phyloP scores from a whole-genome alignment of 2,797 vertebrate species.

The Pangasius djambal region DNA sequence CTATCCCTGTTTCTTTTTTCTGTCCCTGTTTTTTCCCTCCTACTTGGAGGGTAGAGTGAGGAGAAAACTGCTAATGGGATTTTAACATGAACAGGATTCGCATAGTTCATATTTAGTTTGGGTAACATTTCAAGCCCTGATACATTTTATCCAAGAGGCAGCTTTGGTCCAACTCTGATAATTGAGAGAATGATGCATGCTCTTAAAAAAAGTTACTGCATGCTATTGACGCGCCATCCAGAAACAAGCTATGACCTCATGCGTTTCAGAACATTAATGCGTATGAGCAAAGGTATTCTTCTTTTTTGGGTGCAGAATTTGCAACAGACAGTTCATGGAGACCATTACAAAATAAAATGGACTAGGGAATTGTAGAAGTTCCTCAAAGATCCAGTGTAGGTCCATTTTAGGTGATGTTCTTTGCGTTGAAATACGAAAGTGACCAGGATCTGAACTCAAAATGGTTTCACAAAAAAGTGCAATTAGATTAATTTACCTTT shows the following conservation, averaged over 20 bases:
- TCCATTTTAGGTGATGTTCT: constrained; percentile 9
- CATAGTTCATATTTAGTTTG: constrained; percentile 50
- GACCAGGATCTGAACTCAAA: constrained; percentile 9
- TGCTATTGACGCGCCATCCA: constrained; percentile 39
- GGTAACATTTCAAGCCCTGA: constrained; percentile 41
- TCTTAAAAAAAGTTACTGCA: constrained; percentile 51
- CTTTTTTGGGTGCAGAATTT: constrained; percentile 27
- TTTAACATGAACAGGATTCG: constrained; percentile 35
- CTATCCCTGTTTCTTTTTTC: constrained; percentile 13
- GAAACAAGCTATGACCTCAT: constrained; percentile 51
- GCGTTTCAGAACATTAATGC: constrained; percentile 34
- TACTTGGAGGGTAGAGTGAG: constrained; percentile 16
- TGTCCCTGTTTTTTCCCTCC: neutral
- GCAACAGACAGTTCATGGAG: constrained; percentile 14
- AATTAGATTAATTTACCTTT: constrained; percentile 21
- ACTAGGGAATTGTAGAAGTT: neutral
- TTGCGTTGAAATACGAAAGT: neutral
- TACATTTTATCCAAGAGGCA: constrained; percentile 45
- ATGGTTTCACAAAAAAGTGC: neutral
- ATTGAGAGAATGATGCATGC: constrained; percentile 49
- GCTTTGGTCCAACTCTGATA: constrained; percentile 49
- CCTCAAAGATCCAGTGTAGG: neutral
- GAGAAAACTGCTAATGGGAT: constrained; percentile 46
- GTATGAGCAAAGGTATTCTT: constrained; percentile 32
- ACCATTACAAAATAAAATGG: constrained; percentile 15